These are phyloP conservation scores for Fundulus diaphanus DNA, from an alignment of 2,797 vertebrate genomes.

Conservation along the genomic window DNA sequence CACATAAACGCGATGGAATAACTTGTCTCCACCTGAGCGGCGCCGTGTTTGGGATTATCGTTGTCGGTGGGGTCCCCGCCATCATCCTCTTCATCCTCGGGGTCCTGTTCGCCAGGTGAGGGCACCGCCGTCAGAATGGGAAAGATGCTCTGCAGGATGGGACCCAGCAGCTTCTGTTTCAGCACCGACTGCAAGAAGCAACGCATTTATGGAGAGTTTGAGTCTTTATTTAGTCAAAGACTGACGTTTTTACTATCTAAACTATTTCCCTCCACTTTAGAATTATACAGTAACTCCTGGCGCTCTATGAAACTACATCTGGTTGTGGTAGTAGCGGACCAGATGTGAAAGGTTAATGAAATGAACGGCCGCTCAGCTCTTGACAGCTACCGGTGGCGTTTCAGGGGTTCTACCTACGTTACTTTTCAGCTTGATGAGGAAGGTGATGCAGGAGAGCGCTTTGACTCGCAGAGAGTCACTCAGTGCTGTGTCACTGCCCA, in stretches of 20 bases:
- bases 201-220: background rate
- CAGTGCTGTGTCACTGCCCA: constrained; percentile 81
- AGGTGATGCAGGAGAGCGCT: constrained; percentile 85
- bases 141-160: constrained; percentile 86
- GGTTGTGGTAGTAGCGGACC: no score
- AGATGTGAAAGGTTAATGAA: no score
- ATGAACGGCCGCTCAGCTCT: no score
- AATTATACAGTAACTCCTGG: no score
- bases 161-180: constrained; percentile 86
- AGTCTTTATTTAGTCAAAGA: background rate
- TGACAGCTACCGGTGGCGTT: background rate
- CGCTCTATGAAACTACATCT: no score
- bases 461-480: constrained; percentile 86
- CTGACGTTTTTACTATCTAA: no score
- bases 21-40: constrained; percentile 73
- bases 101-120: constrained; percentile 85
- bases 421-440: constrained; percentile 89
- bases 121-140: constrained; percentile 86
- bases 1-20: background rate
- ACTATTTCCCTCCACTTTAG: no score
- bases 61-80: constrained; percentile 74
- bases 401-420: constrained; percentile 78
- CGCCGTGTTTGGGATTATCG: constrained; percentile 81
- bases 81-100: constrained; percentile 87
- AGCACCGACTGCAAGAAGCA: constrained; percentile 79